These are phyloP conservation scores for Nymphalis polychloros DNA, from an alignment of 2,888 invertebrate species.

Conservation along the genomic window DNA sequence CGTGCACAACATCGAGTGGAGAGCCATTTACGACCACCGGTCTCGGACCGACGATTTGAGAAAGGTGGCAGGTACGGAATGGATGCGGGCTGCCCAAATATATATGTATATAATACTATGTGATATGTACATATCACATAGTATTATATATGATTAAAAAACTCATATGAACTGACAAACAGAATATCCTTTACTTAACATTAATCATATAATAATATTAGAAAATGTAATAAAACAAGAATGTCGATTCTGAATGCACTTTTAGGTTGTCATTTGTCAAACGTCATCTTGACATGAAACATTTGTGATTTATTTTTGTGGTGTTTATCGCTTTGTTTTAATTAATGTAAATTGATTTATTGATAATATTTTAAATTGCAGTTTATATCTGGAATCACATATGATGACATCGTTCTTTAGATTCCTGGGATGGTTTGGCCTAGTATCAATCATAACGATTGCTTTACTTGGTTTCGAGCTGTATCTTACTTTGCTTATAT, in stretches of 20 bases:
- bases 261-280: slow-evolving; percentile 7
- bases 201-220: too few species aligned
- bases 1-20: too few species aligned
- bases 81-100: too few species aligned
- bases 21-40: too few species aligned
- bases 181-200: too few species aligned
- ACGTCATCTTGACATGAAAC: slow-evolving; percentile 27
- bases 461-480: slow-evolving; percentile 70
- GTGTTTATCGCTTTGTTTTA: slow-evolving; percentile 31
- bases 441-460: slow-evolving; percentile 66
- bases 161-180: too few species aligned
- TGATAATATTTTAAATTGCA: slow-evolving; percentile 35
- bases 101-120: too few species aligned
- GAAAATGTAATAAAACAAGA: background rate
- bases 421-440: slow-evolving; percentile 66
- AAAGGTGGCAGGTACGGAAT: too few species aligned
- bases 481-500: slow-evolving; percentile 65
- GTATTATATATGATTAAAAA: too few species aligned
- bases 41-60: too few species aligned
- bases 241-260: background rate
- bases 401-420: slow-evolving; percentile 53
- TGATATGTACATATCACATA: too few species aligned
- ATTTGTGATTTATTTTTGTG: slow-evolving; percentile 31
- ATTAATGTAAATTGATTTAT: slow-evolving; percentile 25
- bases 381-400: slow-evolving; percentile 13